phyloP scores from a whole-genome alignment of 2,888 invertebrate genomes.

The Megalurothrips usitatus region DNA sequence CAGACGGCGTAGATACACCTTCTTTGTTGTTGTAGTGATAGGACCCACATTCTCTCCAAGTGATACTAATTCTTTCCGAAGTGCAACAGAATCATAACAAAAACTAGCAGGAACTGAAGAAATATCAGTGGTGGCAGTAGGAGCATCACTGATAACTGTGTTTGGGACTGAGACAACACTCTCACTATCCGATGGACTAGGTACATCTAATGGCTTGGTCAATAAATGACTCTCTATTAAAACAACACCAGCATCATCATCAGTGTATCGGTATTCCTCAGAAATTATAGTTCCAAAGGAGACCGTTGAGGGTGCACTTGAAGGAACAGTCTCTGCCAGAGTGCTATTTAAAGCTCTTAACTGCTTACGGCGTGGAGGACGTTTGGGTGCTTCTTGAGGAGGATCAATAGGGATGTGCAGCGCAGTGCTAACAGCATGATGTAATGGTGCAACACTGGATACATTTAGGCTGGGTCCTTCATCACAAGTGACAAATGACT shows the following conservation, averaged over 20 bases:
- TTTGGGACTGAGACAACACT: background rate
- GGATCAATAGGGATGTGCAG: background rate
- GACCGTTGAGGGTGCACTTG: background rate
- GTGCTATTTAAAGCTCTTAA: background rate
- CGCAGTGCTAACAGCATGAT: background rate
- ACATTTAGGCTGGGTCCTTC: background rate
- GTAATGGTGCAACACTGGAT: background rate
- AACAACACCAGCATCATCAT: conserved; percentile 63
- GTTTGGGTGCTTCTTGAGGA: background rate
- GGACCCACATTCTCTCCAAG: conserved; percentile 75
- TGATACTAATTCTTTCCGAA: conserved; percentile 59
- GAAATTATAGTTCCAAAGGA: conserved; percentile 40
- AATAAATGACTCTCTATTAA: conserved; percentile 58
- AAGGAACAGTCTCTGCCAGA: background rate
- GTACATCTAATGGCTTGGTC: background rate
- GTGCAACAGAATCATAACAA: conserved; percentile 62
- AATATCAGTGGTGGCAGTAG: conserved; percentile 47
- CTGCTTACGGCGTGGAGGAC: background rate
- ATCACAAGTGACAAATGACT: background rate
- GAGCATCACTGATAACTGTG: conserved; percentile 42
- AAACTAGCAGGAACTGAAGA: conserved; percentile 58
- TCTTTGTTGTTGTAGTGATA: conserved; percentile 69
- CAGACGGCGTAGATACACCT: conserved; percentile 63
- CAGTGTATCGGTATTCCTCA: conserved; percentile 72
- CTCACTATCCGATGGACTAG: background rate